phyloP scores from a whole-genome alignment of 2,888 invertebrate species.

The Chrysolina americana region DNA sequence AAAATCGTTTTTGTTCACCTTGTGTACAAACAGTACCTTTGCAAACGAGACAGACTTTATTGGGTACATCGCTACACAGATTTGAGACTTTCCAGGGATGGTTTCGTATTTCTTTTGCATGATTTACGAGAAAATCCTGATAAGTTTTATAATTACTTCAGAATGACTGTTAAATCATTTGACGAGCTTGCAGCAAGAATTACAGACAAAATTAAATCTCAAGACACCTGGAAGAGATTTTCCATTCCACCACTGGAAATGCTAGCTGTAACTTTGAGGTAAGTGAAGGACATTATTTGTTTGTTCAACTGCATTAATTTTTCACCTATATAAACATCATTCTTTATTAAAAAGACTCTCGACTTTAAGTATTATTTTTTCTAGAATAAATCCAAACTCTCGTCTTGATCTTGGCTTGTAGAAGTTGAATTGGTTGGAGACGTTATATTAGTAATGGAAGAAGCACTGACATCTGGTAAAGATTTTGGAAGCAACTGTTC shows the following conservation, averaged over 20 bases:
- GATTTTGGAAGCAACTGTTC: conserved; percentile 19
- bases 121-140: conserved; percentile 30
- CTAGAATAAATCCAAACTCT: conserved; percentile 23
- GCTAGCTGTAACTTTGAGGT: conserved; percentile 28
- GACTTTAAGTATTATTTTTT: conserved; percentile 13
- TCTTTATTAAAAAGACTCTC: conserved; percentile 20
- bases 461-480: conserved; percentile 15
- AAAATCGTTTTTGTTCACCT: conserved; percentile 36
- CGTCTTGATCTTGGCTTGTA: conserved; percentile 20
- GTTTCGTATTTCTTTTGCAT: conserved; percentile 28
- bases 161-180: conserved; percentile 35
- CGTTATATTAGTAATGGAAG: conserved; percentile 19
- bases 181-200: conserved; percentile 22
- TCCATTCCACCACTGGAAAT: conserved; percentile 25
- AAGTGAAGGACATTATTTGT: conserved; percentile 17
- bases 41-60: conserved; percentile 30
- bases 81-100: conserved; percentile 29
- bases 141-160: conserved; percentile 35
- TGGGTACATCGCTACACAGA: conserved; percentile 32
- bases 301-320: conserved; percentile 21
- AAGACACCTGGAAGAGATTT: too few relatives aligned
- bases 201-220: too few relatives aligned
- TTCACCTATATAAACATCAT: conserved; percentile 22
- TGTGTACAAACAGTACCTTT: conserved; percentile 36
- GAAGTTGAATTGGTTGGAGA: conserved; percentile 23